Conservation (phyloP, 2,797 vertebrate genomes). For the Sebastes hubbsi region DNA sequence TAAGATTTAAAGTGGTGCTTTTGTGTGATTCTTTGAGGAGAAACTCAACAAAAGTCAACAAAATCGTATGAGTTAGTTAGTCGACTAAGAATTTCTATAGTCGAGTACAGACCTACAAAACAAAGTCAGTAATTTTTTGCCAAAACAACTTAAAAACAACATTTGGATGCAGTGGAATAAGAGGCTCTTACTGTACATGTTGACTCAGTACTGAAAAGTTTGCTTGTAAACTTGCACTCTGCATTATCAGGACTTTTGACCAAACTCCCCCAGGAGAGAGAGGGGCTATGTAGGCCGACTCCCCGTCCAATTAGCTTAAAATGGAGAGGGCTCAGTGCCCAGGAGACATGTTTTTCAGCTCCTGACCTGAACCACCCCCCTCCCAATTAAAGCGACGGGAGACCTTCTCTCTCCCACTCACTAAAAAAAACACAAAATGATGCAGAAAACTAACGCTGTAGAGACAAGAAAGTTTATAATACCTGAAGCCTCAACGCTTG, state of each 20-base stretch:
- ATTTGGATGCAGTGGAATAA: background rate
- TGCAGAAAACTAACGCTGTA: background rate
- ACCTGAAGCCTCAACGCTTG: background rate
- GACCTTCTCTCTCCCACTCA: background rate
- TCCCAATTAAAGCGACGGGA: slow-evolving; percentile 33
- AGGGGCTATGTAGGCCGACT: slow-evolving; percentile 13
- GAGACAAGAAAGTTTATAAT: background rate
- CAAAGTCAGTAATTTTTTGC: background rate
- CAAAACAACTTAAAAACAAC: slow-evolving; percentile 16
- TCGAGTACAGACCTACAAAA: background rate
- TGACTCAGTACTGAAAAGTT: slow-evolving; percentile 29
- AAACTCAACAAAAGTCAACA: too few relatives aligned
- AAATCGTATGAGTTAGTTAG: too few relatives aligned
- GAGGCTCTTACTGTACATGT: background rate
- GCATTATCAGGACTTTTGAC: slow-evolving; percentile 51
- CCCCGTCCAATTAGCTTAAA: slow-evolving; percentile 54
- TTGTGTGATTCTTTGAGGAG: too few relatives aligned
- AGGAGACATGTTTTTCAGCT: slow-evolving; percentile 41
- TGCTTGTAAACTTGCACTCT: slow-evolving; percentile 25
- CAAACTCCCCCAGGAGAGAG: slow-evolving; percentile 48
- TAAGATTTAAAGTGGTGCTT: too few relatives aligned
- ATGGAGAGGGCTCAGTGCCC: slow-evolving; percentile 28
- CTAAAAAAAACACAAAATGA: slow-evolving; percentile 4
- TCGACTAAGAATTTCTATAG: too few relatives aligned
- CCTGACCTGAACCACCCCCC: slow-evolving; percentile 23